Conservation (phyloP, 2,888 invertebrate genomes). For the Fragum whitleyi region DNA sequence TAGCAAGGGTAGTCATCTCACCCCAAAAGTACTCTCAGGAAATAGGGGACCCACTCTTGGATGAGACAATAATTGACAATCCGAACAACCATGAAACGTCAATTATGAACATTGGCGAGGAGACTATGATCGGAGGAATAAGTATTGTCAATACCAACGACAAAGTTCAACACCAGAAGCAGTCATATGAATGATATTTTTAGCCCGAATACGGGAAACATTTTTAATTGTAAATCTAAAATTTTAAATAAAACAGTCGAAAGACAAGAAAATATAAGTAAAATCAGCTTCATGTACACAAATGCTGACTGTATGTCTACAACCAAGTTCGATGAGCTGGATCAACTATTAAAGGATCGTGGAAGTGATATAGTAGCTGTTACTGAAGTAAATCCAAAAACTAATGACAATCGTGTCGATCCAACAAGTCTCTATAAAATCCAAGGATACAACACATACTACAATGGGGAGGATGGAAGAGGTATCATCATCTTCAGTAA, state of each 20-base stretch:
- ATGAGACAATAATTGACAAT: background rate
- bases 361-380: background rate
- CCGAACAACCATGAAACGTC: background rate
- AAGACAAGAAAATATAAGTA: background rate
- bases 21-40: background rate
- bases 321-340: background rate
- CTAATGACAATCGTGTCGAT: background rate
- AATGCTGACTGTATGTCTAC: constrained; percentile 4
- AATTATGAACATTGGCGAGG: background rate
- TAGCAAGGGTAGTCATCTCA: background rate
- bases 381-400: constrained; percentile 3
- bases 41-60: background rate
- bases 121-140: background rate
- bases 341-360: background rate
- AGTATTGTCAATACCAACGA: background rate
- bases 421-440: background rate
- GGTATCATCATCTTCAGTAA: background rate
- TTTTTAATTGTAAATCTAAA: too few relatives aligned
- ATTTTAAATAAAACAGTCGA: too few relatives aligned
- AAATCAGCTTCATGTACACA: constrained; percentile 8
- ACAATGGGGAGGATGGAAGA: background rate
- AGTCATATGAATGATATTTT: too few relatives aligned
- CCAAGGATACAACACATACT: background rate
- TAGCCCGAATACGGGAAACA: too few relatives aligned
- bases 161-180: background rate